phyloP scores from a whole-genome alignment of 2,113 vertebrate genomes.

The Catharus bicknelli region DNA sequence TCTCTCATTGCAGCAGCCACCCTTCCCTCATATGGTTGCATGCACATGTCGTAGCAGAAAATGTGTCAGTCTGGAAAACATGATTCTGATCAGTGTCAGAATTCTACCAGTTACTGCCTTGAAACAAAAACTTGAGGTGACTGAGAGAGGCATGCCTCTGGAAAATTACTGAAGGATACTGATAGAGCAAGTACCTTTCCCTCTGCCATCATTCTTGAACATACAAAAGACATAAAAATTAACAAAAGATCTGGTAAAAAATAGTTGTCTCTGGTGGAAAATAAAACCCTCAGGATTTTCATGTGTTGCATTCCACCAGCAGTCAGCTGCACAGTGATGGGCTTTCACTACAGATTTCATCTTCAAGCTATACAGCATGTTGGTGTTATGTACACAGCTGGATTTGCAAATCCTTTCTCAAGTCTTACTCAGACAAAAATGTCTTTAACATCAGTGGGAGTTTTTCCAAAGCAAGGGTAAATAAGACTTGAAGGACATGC shows the following conservation, averaged over 20 bases:
- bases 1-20: background rate
- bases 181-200: background rate
- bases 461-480: conserved; percentile 22
- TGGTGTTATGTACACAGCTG: rapidly evolving
- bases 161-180: background rate
- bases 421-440: background rate
- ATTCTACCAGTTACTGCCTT: background rate
- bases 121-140: background rate
- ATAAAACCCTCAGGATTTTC: background rate
- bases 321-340: background rate
- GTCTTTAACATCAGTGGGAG: background rate
- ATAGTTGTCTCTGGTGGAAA: background rate
- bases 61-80: background rate
- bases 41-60: background rate
- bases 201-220: background rate
- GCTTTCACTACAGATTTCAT: background rate
- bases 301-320: background rate
- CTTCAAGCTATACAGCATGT: background rate
- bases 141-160: background rate
- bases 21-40: background rate
- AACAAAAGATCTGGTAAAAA: background rate
- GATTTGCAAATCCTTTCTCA: conserved; percentile 14
- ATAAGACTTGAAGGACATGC: background rate
- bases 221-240: background rate
- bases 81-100: background rate